phyloP scores from a whole-genome alignment of 2,797 vertebrate species.

The Moxostoma hubbsi region DNA sequence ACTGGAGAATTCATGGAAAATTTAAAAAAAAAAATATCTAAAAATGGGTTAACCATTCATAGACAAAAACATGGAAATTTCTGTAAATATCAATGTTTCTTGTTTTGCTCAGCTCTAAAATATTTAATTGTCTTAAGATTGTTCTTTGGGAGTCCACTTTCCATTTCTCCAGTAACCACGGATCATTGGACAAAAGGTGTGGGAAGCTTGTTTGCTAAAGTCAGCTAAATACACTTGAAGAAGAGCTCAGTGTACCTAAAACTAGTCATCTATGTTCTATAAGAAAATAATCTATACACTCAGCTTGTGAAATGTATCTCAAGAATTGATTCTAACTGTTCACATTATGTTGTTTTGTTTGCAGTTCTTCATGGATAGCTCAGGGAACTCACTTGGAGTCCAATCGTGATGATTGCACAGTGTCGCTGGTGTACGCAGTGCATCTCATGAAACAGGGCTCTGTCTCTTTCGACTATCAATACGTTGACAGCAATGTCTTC shows the following conservation, averaged over 20 bases:
- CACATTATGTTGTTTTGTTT: neutral
- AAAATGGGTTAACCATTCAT: too few species aligned
- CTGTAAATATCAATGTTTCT: neutral
- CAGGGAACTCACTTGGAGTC: slow-evolving; percentile 94
- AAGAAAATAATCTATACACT: too few species aligned
- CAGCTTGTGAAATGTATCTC: neutral
- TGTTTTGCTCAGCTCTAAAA: neutral
- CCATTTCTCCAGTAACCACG: neutral
- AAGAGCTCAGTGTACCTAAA: too few species aligned
- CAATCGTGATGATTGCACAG: slow-evolving; percentile 95
- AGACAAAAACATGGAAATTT: neutral
- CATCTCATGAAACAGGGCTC: slow-evolving; percentile 96
- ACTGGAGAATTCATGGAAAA: too few species aligned
- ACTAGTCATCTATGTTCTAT: too few species aligned
- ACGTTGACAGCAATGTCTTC: slow-evolving; percentile 94
- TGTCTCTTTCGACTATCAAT: slow-evolving; percentile 96
- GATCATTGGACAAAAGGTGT: too few species aligned
- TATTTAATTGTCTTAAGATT: too few species aligned
- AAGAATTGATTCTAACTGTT: neutral
- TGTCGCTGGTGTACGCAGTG: slow-evolving; percentile 94
- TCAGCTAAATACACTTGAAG: too few species aligned
- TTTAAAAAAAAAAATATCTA: too few species aligned
- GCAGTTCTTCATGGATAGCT: slow-evolving; percentile 92
- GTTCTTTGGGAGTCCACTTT: too few species aligned
- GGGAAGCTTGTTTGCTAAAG: too few species aligned